A percentile compares a stretch with the other conserved stretches of the same genome.
phyloP scores from a whole-genome alignment of 2,888 invertebrate genomes.

The Agrotis exclamationis region DNA sequence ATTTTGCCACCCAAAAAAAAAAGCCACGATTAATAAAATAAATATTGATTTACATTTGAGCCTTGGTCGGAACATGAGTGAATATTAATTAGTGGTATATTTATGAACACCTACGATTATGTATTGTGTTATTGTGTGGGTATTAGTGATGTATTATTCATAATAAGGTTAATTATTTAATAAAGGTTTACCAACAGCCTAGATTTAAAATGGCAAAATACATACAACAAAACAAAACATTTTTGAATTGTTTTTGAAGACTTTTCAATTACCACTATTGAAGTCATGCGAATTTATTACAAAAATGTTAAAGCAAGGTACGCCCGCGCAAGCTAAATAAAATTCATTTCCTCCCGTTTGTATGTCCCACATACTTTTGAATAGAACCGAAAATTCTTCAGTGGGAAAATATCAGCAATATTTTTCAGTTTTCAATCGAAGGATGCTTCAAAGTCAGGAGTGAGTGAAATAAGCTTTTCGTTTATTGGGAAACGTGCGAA shows the following conservation, averaged over 20 bases:
- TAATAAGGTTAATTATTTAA: too few relatives aligned
- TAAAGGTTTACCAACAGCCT: too few relatives aligned
- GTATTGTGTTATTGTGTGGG: too few relatives aligned
- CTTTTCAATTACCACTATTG: slow-evolving; percentile 42
- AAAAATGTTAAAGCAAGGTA: slow-evolving; percentile 63
- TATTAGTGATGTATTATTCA: too few relatives aligned
- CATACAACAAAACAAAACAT: background rate
- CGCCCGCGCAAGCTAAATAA: slow-evolving; percentile 62
- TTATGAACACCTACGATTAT: too few relatives aligned
- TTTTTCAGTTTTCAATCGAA: slow-evolving; percentile 83
- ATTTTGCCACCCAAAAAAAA: too few relatives aligned
- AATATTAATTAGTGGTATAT: too few relatives aligned
- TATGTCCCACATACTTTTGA: slow-evolving; percentile 74
- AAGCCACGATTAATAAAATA: too few relatives aligned
- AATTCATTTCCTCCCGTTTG: slow-evolving; percentile 73
- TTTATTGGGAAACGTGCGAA: slow-evolving; percentile 79
- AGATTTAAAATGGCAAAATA: too few relatives aligned
- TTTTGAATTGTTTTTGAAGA: too few relatives aligned
- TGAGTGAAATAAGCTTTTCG: slow-evolving; percentile 81
- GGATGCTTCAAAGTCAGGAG: slow-evolving; percentile 82
- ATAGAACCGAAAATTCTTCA: slow-evolving; percentile 79
- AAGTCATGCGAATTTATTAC: slow-evolving; percentile 17
- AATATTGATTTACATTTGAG: too few relatives aligned
- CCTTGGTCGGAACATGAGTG: too few relatives aligned
- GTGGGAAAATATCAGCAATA: slow-evolving; percentile 81